Base-by-base conservation (phyloP, 2,888 invertebrate genomes). In the Schrankia costaestrigalis region DNA sequence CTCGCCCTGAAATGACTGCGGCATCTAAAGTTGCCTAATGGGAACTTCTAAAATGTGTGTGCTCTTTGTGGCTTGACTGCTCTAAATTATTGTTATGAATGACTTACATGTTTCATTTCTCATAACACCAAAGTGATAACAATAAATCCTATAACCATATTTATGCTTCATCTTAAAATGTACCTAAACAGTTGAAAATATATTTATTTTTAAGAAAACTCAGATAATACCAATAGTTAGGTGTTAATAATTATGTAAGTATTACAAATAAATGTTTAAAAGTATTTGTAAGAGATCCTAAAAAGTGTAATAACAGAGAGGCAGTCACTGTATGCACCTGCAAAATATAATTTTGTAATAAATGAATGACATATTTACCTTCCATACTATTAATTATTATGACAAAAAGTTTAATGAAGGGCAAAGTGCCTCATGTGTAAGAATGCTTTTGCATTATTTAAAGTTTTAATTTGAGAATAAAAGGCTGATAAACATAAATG, bases 1-100 rank as follows among this genome's bases (percentile, higher is more conserved):
- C 87, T 87, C 87, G 78, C 75, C 81, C 84, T 83, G 83, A 73
- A 85, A 85, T 71, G 63, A 67, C 69, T 67, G 69, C 72, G 78
- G 77, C 75, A 67, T 68, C 76, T 73, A 79, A 58, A 56, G 33
- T 62, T 63, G 52, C 35, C 60, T 76, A 78, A 67, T 69, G 73
- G 80, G 76, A 76, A 76, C 69, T 62, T 56, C 67, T 69, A 56
- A 42, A 44, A 44, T 54, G 49, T 52, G 40, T 46, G 45, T 41
- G 28, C 39, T 42, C 46, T 47, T 42, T 23, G 37, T 36, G 31
- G 44, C 35, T 49, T 23, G 41, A 32, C 41, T 41, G 41, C 35
- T 41, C 38, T 31, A 35, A 40, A 51, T 44, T 51, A 56, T 39
- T 46, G 41, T 44, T 54, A 40, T 48, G 38, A 47, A 43, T 56